Evolutionary conservation across 1,140 invertebrate genomes (phyloP), one percentile per base, ranked within the genome.

Genomic region (Zophobas morio): DNA sequence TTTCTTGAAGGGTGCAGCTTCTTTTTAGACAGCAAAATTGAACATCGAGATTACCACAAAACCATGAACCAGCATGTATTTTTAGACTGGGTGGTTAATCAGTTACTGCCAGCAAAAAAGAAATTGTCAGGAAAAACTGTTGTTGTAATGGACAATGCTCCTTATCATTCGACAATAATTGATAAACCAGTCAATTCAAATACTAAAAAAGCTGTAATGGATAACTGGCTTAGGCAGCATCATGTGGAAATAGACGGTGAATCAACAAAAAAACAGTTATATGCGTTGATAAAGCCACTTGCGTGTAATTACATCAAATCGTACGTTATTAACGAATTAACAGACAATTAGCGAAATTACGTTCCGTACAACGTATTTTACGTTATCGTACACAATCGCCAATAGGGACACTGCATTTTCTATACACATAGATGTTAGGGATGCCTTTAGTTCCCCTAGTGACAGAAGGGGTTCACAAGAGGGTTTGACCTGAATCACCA

Each of bases 81-180:
- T 53, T 32, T 46, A 46, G 8, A 46, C 20, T 53, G 49, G 49
- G 49, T 53, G 6, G 20, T 6, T 6, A 20, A 53, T 20, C 49
- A 53, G 20, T 6, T 53, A 20, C 2, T 53, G 5, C 20, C 49
- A 53, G 49, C 49, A 6, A 6, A 6, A 53, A 6, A 53, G 2
- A 53, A 53, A 53, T 2, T 53, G 2, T n/a, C 49, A 6, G 2
- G 20, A 53, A 53, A 53, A 20, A 6, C 6, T 8, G 20, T 53
- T 6, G 20, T 53, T 53, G 20, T 53, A 6, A 53, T 53, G 49
- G 49, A 53, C 20, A 53, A 53, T 53, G 49, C 49, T 2, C 49
- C 49, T 2, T 53, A 8, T 53, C 49, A 53, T 32, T 53, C 42
- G 3, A 46, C 0, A 8, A 46, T 3, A 46, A 8, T 8, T 46